Conservation (phyloP, 2,113 vertebrate genomes). For the Daboia siamensis region DNA sequence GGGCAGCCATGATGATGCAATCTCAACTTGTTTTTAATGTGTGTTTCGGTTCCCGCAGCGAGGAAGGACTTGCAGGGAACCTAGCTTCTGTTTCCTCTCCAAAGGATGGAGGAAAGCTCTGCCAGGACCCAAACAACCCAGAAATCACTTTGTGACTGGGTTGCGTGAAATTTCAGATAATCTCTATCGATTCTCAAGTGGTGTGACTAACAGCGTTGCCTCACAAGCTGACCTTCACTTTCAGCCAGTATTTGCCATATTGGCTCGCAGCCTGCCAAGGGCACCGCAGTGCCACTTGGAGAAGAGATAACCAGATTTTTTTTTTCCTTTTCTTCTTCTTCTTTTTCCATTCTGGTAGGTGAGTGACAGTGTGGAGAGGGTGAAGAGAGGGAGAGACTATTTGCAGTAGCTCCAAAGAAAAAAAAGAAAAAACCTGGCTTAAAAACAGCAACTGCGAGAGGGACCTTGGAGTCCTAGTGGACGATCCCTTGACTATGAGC, state of each 20-base stretch:
- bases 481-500: too few species aligned
- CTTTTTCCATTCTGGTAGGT: not conserved
- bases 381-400: not conserved
- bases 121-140: not conserved
- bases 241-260: not conserved
- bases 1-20: not conserved
- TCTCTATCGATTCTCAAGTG: not conserved
- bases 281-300: not conserved
- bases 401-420: not conserved
- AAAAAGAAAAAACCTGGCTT: too few species aligned
- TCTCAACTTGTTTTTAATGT: not conserved
- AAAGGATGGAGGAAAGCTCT: too few species aligned
- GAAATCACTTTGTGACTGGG: not conserved
- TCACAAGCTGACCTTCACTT: not conserved
- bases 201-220: not conserved
- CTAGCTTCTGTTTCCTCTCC: not conserved
- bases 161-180: not conserved
- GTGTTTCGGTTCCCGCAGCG: not conserved
- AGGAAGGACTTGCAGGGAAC: not conserved
- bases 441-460: too few species aligned
- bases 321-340: too few species aligned
- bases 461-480: too few species aligned
- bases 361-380: not conserved
- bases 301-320: not conserved
- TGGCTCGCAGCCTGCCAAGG: not conserved